Evolutionary conservation across 2,113 vertebrate species (phyloP).

Genomic region (Barnardius zonarius): DNA sequence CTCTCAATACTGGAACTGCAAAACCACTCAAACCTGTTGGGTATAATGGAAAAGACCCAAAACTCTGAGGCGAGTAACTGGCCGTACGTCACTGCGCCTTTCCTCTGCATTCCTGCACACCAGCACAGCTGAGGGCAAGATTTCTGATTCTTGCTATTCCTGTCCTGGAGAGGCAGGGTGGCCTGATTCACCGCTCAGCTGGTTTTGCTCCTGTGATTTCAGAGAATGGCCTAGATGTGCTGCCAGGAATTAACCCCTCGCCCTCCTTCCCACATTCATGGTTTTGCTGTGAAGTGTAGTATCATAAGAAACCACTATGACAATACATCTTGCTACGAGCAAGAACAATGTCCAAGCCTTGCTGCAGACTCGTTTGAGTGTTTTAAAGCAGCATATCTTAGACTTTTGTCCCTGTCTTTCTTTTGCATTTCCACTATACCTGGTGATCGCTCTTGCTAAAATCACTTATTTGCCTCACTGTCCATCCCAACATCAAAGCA

Average conservation of each 20-base stretch:
- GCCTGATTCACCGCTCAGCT: not conserved
- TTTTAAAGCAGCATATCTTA: not conserved
- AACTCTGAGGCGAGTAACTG: not conserved
- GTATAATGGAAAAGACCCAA: not conserved
- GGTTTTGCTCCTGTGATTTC: conserved; percentile 30
- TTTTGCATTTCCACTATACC: not conserved
- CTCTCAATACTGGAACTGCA: not conserved
- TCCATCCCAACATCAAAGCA: not conserved
- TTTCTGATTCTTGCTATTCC: not conserved
- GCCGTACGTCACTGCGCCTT: rapidly evolving
- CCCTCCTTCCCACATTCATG: not conserved
- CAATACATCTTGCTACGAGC: not conserved
- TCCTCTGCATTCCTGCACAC: not conserved
- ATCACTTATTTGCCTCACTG: not conserved
- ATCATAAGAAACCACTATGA: not conserved
- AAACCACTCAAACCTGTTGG: not conserved
- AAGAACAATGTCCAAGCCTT: not conserved
- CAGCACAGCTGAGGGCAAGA: conserved; percentile 1
- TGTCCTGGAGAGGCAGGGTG: not conserved
- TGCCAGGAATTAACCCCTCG: not conserved
- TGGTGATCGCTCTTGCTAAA: not conserved
- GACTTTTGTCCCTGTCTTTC: not conserved
- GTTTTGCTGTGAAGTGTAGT: not conserved
- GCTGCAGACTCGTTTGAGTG: not conserved
- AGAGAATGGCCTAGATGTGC: conserved; percentile 26